Conservation (phyloP, 2,797 vertebrate genomes). For the Acanthurus leucopareius region DNA sequence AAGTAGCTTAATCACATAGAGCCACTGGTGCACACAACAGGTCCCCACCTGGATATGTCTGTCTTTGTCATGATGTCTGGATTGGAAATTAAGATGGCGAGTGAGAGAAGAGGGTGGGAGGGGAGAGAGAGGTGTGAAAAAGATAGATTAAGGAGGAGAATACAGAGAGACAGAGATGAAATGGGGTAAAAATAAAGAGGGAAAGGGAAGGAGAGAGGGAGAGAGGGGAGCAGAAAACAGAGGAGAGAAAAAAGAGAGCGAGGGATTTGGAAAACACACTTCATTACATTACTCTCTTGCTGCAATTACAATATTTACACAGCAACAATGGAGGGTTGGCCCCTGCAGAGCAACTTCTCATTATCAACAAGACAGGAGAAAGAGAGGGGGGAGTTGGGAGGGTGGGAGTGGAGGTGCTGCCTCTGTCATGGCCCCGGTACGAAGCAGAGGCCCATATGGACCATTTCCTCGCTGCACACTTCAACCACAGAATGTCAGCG, state of each 20-base stretch:
- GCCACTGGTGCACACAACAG: slow-evolving; percentile 77
- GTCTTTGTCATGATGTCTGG: slow-evolving; percentile 64
- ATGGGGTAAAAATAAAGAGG: slow-evolving; percentile 19
- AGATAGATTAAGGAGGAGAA: slow-evolving; percentile 40
- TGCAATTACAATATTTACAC: slow-evolving; percentile 81
- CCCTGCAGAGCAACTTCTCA: slow-evolving; percentile 70
- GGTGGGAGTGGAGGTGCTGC: slow-evolving; percentile 46
- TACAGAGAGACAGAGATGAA: slow-evolving; percentile 32
- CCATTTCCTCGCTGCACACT: slow-evolving; percentile 59
- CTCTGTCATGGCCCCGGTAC: slow-evolving; percentile 34
- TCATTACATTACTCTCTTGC: slow-evolving; percentile 74
- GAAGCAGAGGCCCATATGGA: slow-evolving; percentile 51
- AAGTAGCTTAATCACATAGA: slow-evolving; percentile 80
- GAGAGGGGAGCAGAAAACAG: slow-evolving; percentile 10
- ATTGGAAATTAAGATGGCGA: slow-evolving; percentile 66
- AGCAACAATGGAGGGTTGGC: slow-evolving; percentile 73
- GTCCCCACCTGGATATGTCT: slow-evolving; percentile 70
- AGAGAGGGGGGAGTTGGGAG: slow-evolving; percentile 3
- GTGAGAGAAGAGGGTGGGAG: slow-evolving; percentile 29
- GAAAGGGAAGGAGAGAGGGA: slow-evolving; percentile 22
- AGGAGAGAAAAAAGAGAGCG: slow-evolving; percentile 24
- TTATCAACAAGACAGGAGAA: slow-evolving; percentile 68
- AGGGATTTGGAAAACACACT: slow-evolving; percentile 67
- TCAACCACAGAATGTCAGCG: slow-evolving; percentile 42
- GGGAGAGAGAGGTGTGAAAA: slow-evolving; percentile 32